These are phyloP conservation scores for Drosophila demipolita DNA, from an alignment of 2,888 invertebrate genomes.

Conservation along the genomic window DNA sequence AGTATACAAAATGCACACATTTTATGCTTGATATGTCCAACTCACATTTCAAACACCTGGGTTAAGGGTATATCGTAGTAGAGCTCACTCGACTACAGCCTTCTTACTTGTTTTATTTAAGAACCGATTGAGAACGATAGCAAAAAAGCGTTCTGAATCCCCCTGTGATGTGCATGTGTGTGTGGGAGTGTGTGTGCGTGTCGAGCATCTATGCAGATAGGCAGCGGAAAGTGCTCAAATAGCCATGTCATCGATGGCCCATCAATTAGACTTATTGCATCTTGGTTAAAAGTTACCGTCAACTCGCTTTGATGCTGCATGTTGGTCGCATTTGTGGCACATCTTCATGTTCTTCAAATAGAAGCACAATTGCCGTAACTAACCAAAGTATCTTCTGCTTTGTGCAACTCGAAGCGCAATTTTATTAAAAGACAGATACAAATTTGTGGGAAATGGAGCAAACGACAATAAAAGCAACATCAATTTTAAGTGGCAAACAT, in stretches of 20 bases:
- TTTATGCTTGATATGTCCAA: not conserved
- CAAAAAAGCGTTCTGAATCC: too few relatives aligned
- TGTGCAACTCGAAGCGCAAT: not conserved
- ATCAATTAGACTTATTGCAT: constrained; percentile 40
- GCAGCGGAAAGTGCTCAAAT: constrained; percentile 25
- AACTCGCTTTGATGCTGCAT: not conserved
- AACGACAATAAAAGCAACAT: not conserved
- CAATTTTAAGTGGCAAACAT: not conserved
- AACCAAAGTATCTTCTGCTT: not conserved
- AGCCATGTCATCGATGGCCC: constrained; percentile 39
- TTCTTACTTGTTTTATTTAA: not conserved
- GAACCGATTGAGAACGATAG: not conserved
- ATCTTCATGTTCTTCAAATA: not conserved
- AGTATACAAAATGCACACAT: not conserved
- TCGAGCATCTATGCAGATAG: constrained; percentile 8
- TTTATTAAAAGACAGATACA: not conserved
- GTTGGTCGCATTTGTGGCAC: not conserved
- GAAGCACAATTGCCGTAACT: not conserved
- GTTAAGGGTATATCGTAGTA: too few relatives aligned
- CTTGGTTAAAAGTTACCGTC: not conserved
- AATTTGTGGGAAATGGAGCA: not conserved
- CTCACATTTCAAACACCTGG: too few relatives aligned
- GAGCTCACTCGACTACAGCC: too few relatives aligned
- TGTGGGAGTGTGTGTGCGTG: not conserved
- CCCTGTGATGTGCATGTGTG: too few relatives aligned